Base-by-base conservation (phyloP, 2,888 invertebrate species). In the Octonoba sinensis region DNA sequence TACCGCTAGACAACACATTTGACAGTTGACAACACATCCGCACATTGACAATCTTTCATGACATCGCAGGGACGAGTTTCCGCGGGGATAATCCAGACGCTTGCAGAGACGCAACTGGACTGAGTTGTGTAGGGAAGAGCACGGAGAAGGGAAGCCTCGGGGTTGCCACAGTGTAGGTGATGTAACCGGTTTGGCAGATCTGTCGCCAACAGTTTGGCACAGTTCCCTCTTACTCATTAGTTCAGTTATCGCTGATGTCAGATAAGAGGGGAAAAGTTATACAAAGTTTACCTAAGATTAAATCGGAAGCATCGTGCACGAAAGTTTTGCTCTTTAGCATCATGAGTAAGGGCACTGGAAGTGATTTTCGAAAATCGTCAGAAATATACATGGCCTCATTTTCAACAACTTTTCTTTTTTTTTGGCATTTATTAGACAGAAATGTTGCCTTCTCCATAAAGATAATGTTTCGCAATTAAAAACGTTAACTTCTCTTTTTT, bases 141-240 rank as follows among this genome's bases (percentile, higher is more conserved):
- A 27, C 27, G 46, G 56, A 54, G 72, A 51, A 22, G 65, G 47
- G 49, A 44, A 16, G 78, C 47, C 18, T 13, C 46, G 57, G 79
- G 79, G 73, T 79, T 73, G 67, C 79, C 67, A 62, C 20, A 56
- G 20, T 20, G 27, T 44, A 74, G 74, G 74, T 66, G 74, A 66
- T 74, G 66, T 64, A 74, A 70, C 70, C 56, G 67, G 62, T 54
- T 79, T 79, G 79, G 67, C 59, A 51, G 3, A 44, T 13, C 44
- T 8, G 13, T 57, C 69, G 69, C 69, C 69, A 70, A 57, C 27
- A 16, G 16, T n/a, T 16, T 20, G 18, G 54, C 59, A 54, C n/a
- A 22, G 4, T 59, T 15, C 20, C 24, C 59, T 22, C 24, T 59
- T 11, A 24, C 16, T 59, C 4, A 20, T 59, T 59, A 59, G 20